A percentile compares a stretch with the other conserved stretches of the same genome.
Evolutionary conservation across 2,113 vertebrate genomes (phyloP).

Genomic region (Odobenus rosmarus): DNA sequence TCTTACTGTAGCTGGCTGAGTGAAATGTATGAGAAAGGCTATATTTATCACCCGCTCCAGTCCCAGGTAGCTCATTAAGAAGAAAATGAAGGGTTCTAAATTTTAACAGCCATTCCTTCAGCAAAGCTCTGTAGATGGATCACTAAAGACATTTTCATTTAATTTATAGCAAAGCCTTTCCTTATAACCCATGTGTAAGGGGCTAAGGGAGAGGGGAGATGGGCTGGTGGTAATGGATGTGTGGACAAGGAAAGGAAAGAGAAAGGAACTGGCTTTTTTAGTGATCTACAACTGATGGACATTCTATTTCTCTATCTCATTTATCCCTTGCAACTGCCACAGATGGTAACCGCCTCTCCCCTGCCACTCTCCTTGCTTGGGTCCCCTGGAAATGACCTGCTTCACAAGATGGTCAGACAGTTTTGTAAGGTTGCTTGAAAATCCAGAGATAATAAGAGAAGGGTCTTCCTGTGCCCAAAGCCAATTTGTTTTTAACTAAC

Average conservation of each 20-base stretch:
- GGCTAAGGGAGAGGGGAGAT: not conserved
- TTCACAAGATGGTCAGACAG: not conserved
- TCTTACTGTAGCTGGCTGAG: not conserved
- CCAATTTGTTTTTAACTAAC: not conserved
- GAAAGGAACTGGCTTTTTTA: not conserved
- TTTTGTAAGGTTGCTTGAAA: not conserved
- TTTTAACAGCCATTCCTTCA: slow-evolving; percentile 44
- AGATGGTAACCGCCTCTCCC: not conserved
- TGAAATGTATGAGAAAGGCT: slow-evolving; percentile 29
- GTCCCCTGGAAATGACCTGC: not conserved
- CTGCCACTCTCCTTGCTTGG: not conserved
- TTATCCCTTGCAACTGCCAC: not conserved
- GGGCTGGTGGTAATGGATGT: not conserved
- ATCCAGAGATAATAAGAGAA: not conserved
- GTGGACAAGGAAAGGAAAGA: not conserved
- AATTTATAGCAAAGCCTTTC: rapidly evolving
- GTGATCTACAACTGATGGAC: not conserved
- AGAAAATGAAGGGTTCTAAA: not conserved
- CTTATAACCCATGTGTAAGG: not conserved
- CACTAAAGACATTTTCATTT: not conserved
- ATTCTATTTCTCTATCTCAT: not conserved
- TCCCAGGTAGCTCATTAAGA: not conserved
- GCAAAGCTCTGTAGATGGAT: not conserved
- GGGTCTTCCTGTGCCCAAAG: not conserved
- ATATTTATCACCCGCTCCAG: slow-evolving; percentile 1